Percentiles rank a stretch among this genome's conserved stretches.
phyloP scores from a whole-genome alignment of 2,888 invertebrate species.

The Pediacus dermestoides region DNA sequence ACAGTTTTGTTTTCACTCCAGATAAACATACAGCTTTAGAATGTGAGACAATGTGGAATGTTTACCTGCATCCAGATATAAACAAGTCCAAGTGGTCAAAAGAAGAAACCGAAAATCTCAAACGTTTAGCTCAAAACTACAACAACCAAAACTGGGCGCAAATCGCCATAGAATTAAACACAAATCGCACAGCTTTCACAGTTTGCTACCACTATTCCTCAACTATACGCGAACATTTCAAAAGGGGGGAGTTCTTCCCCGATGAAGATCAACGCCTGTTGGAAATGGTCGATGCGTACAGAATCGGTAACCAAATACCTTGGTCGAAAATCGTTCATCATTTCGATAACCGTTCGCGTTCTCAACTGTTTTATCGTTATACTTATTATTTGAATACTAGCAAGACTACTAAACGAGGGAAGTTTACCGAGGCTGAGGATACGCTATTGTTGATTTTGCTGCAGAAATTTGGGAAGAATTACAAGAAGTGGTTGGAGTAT shows the following conservation, averaged over 20 bases:
- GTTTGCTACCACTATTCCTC: constrained; percentile 66
- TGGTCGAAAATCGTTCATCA: constrained; percentile 68
- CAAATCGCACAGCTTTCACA: constrained; percentile 63
- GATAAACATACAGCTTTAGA: constrained; percentile 61
- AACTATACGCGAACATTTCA: constrained; percentile 43
- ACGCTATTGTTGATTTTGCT: constrained; percentile 60
- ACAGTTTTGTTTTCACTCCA: constrained; percentile 26
- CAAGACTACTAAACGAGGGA: constrained; percentile 51
- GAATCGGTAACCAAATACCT: constrained; percentile 64
- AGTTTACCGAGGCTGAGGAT: constrained; percentile 67
- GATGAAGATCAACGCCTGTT: constrained; percentile 66
- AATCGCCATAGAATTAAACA: constrained; percentile 58
- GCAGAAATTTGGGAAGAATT: constrained; percentile 60
- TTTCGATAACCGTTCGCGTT: constrained; percentile 61
- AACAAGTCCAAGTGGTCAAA: constrained; percentile 57
- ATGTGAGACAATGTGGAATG: constrained; percentile 68
- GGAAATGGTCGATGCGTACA: constrained; percentile 60
- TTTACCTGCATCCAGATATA: constrained; percentile 65
- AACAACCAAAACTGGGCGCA: constrained; percentile 62
- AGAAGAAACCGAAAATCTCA: constrained; percentile 52
- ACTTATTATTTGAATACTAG: constrained; percentile 47
- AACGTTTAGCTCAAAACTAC: constrained; percentile 45
- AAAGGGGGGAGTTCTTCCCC: constrained; percentile 57
- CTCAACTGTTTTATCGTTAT: constrained; percentile 62
- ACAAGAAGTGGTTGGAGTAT: constrained; percentile 53